Evolutionary conservation across 2,797 vertebrate species (phyloP), one percentile per base, ranked within the genome.

Genomic region (Poecilia velifera): DNA sequence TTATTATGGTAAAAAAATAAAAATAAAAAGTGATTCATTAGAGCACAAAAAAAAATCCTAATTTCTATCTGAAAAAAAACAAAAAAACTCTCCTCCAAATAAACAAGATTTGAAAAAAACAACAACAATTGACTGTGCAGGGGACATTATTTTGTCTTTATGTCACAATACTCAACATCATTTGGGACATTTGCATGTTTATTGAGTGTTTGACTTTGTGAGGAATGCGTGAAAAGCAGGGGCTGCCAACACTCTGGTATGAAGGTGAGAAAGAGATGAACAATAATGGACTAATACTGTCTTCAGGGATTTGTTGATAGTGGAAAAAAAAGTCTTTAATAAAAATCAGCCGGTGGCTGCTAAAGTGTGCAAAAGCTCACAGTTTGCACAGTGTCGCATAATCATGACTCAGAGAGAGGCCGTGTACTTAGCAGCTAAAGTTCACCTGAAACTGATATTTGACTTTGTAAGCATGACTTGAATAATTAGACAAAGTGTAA

Each of bases 401-500:
- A 47, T 36, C 18, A 1, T 55, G 34, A 73, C 72, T n/a, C 5
- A 43, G 64, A n/a, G 39, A 80, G 14, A 80, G 46, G 59, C n/a
- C 55, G 70, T 68, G n/a, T 57, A 18, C 73, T 80, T 82, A 78
- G 46, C 55, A 39, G 46, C 43, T 78, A 78, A 80, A 66, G 28
- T 49, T 64, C 14, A 70, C 45, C 74, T 78, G 80, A n/a, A 53
- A 36, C 51, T 77, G 79, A 75, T 57, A 76, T 70, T 77, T 80
- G 84, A 76, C 70, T 86, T 79, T 88, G 72, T 79, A 72, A 78
- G 78, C 85, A 81, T 74, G 86, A 92, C 93, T 87, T 91, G 89
- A 94, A 92, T 91, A 90, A 94, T 93, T 83, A 84, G 84, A 83
- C 80, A 83, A 82, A 85, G 84, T 86, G 83, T 90, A 93, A 94